These are phyloP conservation scores for Drosophila multiciliata DNA, from an alignment of 2,888 invertebrate genomes.

Conservation along the genomic window DNA sequence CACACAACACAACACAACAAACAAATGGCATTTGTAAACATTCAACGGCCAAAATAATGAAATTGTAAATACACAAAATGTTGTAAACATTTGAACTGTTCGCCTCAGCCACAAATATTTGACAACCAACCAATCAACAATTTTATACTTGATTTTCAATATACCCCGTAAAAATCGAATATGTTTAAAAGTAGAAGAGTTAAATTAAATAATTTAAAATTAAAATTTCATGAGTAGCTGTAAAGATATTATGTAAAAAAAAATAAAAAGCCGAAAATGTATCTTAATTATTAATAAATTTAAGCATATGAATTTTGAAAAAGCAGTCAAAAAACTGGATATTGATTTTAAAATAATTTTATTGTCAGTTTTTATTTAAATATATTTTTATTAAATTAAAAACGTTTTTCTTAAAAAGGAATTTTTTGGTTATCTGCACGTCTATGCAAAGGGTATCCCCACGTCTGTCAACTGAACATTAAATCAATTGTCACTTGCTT, in stretches of 20 bases:
- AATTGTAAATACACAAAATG: slow-evolving; percentile 70
- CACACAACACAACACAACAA: slow-evolving; percentile 14
- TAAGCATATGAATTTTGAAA: background rate
- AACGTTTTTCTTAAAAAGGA: background rate
- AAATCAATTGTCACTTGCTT: slow-evolving; percentile 9
- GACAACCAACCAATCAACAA: slow-evolving; percentile 46
- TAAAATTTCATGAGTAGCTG: background rate
- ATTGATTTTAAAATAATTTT: background rate
- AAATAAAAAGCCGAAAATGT: background rate
- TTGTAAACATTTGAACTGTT: slow-evolving; percentile 71
- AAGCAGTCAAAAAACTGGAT: background rate
- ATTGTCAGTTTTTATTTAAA: background rate
- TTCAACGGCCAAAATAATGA: slow-evolving; percentile 61
- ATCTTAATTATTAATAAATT: background rate
- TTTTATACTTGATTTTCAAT: slow-evolving; percentile 16
- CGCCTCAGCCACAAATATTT: slow-evolving; percentile 63
- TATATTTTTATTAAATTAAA: background rate
- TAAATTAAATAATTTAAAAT: background rate
- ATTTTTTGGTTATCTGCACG: too few relatives aligned
- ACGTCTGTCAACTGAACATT: too few relatives aligned
- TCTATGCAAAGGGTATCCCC: background rate
- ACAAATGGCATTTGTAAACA: slow-evolving; percentile 44
- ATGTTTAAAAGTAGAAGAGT: background rate
- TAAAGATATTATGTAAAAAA: background rate
- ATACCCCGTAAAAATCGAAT: slow-evolving; percentile 11